Evolutionary conservation across 2,888 invertebrate genomes (phyloP).

Genomic region (Homarus gammarus): DNA sequence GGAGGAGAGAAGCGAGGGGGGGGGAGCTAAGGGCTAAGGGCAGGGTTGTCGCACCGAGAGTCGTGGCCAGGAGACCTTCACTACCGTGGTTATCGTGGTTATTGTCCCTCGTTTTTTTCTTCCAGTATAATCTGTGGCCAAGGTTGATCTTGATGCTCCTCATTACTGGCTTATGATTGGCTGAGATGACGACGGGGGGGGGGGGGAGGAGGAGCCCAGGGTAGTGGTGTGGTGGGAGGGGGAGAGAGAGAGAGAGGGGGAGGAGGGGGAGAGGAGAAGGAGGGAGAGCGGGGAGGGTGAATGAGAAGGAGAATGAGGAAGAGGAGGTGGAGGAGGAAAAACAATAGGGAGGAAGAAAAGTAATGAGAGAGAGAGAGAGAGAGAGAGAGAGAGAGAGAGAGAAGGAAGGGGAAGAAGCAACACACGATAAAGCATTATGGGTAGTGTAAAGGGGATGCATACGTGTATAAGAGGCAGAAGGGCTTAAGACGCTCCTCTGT

Average conservation of each 20-base stretch:
- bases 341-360: slow-evolving; percentile 4
- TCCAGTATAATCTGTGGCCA: background rate
- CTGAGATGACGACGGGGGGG: background rate
- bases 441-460: background rate
- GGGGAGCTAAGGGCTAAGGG: slow-evolving; percentile 10
- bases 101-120: no score
- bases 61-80: background rate
- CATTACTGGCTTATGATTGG: slow-evolving; percentile 17
- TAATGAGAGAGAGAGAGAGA: background rate
- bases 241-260: background rate
- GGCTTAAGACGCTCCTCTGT: background rate
- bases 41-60: slow-evolving; percentile 17
- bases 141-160: background rate
- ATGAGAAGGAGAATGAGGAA: slow-evolving; percentile 2
- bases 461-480: background rate
- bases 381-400: background rate
- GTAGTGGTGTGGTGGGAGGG: background rate
- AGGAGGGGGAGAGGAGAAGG: background rate
- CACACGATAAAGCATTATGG: slow-evolving; percentile 6
- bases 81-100: no score
- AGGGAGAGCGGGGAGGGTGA: slow-evolving; percentile 3
- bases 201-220: background rate
- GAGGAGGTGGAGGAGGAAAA: background rate
- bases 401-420: slow-evolving; percentile 21
- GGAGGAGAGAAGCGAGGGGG: background rate